Evolutionary conservation across 1,140 invertebrate genomes (phyloP), one percentile per base, ranked within the genome.

Genomic region (Drosophila baimaii): DNA sequence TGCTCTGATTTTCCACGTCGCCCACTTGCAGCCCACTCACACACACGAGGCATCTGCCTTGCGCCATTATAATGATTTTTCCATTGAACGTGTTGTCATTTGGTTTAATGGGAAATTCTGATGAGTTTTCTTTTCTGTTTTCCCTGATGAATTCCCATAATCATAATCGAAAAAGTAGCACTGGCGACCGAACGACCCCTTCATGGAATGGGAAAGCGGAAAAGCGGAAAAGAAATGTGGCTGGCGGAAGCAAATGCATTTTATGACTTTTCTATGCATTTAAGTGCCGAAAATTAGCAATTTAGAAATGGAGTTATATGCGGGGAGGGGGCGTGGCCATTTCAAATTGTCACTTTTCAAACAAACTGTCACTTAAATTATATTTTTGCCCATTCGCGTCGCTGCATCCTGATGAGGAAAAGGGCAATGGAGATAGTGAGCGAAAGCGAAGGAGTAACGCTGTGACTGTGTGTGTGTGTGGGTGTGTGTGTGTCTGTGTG

Each of bases 301-400:
- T 63, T 58, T 49, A 19, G 63, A 69, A 77, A 59, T 69, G 62
- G 33, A 55, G 58, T 49, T 62, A 47, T 47, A 29, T 23, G 15
- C 13, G 35, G 44, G 55, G 46, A 43, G 55, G 39, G 58, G 49
- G 23, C 10, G 17, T 23, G 47, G 25, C 59, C 41, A 43, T 74
- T 82, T 69, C 55, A 59, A 82, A 82, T 79, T 82, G 80, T 82
- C 80, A 82, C 80, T 70, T 78, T 75, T 70, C 70, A 81, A 78
- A 70, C 74, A 74, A 72, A 80, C 77, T 84, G 81, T 80, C 81
- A 84, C 72, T 73, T 84, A 80, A 84, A 84, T 84, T 84, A 84
- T 84, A 84, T 80, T 84, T 84, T 74, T 31, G 65, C 78, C 52
- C 59, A 70, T 81, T 75, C 59, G 52, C 70, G 71, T 65, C 58